These are phyloP conservation scores for Leptogaster cylindrica DNA, from an alignment of 2,888 invertebrate species.

Conservation along the genomic window DNA sequence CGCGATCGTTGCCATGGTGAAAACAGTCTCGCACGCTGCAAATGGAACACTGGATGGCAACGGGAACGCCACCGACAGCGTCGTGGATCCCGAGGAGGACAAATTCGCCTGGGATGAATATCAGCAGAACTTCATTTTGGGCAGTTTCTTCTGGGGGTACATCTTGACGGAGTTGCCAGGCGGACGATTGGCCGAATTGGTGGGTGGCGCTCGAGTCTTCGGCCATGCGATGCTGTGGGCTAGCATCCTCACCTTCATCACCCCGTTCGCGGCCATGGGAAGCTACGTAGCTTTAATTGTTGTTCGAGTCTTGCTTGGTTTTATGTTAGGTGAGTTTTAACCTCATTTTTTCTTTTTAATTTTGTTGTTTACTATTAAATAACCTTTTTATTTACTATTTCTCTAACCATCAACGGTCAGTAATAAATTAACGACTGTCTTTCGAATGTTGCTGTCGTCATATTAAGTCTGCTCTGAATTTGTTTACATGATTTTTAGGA, in stretches of 20 bases:
- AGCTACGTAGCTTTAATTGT: constrained; percentile 75
- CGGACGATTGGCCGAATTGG: constrained; percentile 80
- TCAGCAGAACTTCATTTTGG: constrained; percentile 80
- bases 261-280: constrained; percentile 76
- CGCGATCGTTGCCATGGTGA: constrained; percentile 84
- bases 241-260: constrained; percentile 79
- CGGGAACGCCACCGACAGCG: not conserved
- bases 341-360: no score
- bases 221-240: constrained; percentile 86
- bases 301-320: constrained; percentile 76
- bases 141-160: constrained; percentile 93
- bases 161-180: constrained; percentile 88
- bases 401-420: not conserved
- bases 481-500: no score
- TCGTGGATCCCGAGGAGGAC: constrained; percentile 52
- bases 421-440: no score
- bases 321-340: constrained; percentile 67
- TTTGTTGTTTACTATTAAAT: not conserved
- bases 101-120: constrained; percentile 80
- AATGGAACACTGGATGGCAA: constrained; percentile 32
- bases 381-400: not conserved
- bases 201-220: constrained; percentile 83
- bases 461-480: no score
- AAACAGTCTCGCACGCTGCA: constrained; percentile 50
- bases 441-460: no score